Percentiles rank a stretch among this genome's conserved stretches.
Evolutionary conservation across 2,888 invertebrate genomes (phyloP).

Genomic region (Pterobdella sp.): DNA sequence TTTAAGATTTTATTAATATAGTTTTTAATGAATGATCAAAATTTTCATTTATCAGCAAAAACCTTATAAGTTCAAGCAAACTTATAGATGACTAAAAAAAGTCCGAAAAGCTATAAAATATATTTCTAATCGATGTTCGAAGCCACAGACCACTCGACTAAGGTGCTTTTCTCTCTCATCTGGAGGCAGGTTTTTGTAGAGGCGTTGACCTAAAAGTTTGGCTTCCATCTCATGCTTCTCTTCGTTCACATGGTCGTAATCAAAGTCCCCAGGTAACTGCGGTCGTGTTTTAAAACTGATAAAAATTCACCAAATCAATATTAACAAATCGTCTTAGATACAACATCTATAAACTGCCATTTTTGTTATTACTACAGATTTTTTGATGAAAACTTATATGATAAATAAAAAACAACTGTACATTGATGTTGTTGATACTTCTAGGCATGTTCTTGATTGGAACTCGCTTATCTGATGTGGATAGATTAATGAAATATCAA

Average conservation of each 20-base stretch:
- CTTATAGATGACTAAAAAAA: not conserved
- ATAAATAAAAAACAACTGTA: not conserved
- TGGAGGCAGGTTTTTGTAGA: conserved; percentile 66
- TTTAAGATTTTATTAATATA: not conserved
- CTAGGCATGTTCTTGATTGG: too few relatives aligned
- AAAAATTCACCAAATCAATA: not conserved
- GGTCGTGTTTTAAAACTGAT: not conserved
- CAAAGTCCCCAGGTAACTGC: not conserved
- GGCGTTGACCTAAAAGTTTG: conserved; percentile 73
- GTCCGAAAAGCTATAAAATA: not conserved
- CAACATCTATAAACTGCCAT: not conserved
- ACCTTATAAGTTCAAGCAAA: not conserved
- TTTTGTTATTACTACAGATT: not conserved
- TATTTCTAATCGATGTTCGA: too few relatives aligned
- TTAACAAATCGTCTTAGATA: not conserved
- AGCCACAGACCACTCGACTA: conserved; percentile 68
- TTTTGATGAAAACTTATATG: not conserved
- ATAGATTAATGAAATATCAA: too few relatives aligned
- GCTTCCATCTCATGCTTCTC: conserved; percentile 70
- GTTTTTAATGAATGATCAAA: too few relatives aligned
- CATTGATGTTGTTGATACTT: not conserved
- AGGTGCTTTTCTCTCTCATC: conserved; percentile 68
- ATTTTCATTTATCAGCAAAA: conserved; percentile 18
- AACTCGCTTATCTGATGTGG: too few relatives aligned
- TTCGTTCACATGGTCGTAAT: conserved; percentile 38